Evolutionary conservation across 2,113 vertebrate genomes (phyloP).

Genomic region (Tetraodon nigroviridis): DNA sequence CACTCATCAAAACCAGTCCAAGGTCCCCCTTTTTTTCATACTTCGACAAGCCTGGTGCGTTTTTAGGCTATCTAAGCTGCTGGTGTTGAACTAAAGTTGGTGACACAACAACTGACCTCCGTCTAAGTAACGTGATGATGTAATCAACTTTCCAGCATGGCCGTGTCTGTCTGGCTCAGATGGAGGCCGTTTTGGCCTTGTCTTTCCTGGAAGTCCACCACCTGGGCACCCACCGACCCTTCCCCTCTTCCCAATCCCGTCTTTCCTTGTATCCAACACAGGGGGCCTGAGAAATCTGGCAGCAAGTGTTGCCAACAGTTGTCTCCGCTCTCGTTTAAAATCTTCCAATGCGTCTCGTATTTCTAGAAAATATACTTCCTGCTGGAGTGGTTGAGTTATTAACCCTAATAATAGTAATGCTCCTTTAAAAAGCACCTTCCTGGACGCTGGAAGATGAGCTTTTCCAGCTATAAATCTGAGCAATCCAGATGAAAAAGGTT

Average conservation of each 20-base stretch:
- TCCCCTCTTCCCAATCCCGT: conserved; percentile 36
- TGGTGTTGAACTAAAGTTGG: not conserved
- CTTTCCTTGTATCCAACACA: conserved; percentile 19
- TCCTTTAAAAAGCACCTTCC: no score
- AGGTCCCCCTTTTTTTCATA: no score
- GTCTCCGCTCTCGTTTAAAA: not conserved
- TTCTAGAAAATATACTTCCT: not conserved
- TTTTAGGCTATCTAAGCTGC: not conserved
- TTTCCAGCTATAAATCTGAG: no score
- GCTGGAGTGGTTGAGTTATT: no score
- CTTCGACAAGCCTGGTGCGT: no score
- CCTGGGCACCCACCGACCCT: not conserved
- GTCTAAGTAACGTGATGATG: conserved; percentile 16
- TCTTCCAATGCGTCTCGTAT: not conserved
- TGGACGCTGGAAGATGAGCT: no score
- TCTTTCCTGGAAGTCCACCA: conserved; percentile 25
- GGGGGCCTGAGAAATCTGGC: conserved; percentile 18
- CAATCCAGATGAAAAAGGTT: not conserved
- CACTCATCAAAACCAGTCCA: no score
- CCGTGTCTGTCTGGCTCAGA: not conserved
- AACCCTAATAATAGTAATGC: no score
- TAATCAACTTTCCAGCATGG: conserved; percentile 14
- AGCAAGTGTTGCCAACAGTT: not conserved
- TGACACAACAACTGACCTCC: conserved; percentile 2
- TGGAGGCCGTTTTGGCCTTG: conserved; percentile 15